Evolutionary conservation across 2,113 vertebrate species (phyloP).

Genomic region (Ceyx melanurus): DNA sequence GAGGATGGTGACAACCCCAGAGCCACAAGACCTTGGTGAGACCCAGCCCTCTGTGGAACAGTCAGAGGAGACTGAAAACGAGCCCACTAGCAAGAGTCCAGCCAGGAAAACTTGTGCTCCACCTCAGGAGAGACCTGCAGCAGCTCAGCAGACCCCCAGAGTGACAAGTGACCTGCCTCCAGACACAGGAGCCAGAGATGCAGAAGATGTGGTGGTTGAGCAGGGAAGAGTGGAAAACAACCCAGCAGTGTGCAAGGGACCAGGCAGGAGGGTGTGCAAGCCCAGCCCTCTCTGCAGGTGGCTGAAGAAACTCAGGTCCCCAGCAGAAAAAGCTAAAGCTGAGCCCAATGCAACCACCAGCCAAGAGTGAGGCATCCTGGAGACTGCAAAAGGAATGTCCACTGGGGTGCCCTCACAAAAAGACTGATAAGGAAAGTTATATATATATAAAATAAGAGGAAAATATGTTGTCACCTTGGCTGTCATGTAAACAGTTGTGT

Average conservation of each 20-base stretch:
- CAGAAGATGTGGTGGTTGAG: fast-evolving
- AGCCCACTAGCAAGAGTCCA: fast-evolving
- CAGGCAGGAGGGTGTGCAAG: neutral
- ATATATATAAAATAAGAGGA: fast-evolving
- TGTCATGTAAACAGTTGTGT: neutral
- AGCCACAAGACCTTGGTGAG: neutral
- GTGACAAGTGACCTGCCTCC: fast-evolving
- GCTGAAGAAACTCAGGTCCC: neutral
- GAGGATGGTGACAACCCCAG: fast-evolving
- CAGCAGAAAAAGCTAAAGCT: neutral
- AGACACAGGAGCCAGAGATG: neutral
- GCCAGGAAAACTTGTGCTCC: fast-evolving
- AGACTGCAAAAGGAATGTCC: neutral
- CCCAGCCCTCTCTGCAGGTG: slow-evolving; percentile 34
- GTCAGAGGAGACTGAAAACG: neutral
- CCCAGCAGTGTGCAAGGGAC: fast-evolving
- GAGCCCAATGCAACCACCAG: neutral
- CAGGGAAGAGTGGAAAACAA: fast-evolving
- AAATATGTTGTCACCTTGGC: neutral
- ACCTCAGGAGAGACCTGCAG: neutral
- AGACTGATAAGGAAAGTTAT: neutral
- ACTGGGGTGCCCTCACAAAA: neutral
- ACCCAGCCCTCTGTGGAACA: neutral
- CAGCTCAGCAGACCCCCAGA: neutral
- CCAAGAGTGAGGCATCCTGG: neutral